Percentiles rank a stretch among this genome's conserved stretches.
These are phyloP conservation scores for Ctenodactylus gundi DNA, from an alignment of 2,113 vertebrate species.

Conservation along the genomic window DNA sequence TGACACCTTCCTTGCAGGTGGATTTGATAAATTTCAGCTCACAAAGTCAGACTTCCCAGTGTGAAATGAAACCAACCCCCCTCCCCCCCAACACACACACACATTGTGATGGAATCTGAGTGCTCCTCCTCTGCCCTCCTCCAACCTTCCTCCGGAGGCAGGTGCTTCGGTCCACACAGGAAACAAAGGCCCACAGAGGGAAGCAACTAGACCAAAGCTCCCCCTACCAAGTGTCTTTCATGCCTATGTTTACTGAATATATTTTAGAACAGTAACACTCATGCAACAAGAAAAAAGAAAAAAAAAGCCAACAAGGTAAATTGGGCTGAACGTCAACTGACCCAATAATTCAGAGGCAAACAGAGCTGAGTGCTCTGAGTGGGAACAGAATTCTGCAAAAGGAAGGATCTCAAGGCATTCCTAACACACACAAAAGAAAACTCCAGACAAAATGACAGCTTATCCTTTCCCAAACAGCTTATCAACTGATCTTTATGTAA, in stretches of 20 bases:
- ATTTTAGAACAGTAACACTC: background rate
- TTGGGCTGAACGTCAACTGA: constrained; percentile 47
- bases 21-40: too few relatives aligned
- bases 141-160: background rate
- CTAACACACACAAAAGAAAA: constrained; percentile 74
- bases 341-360: constrained; percentile 13
- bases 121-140: background rate
- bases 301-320: background rate
- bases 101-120: too few relatives aligned
- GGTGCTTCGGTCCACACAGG: background rate
- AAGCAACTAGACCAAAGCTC: background rate
- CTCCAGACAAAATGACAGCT: constrained; percentile 77
- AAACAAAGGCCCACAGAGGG: background rate
- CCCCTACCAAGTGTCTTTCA: background rate
- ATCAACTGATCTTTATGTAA: constrained; percentile 75
- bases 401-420: constrained; percentile 52
- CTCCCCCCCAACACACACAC: too few relatives aligned
- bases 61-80: background rate
- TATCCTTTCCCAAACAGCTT: constrained; percentile 72
- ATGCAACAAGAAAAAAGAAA: background rate
- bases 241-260: background rate
- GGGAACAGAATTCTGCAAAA: constrained; percentile 62
- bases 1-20: too few relatives aligned
- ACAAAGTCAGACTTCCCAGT: background rate
- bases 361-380: constrained; percentile 27